These are phyloP conservation scores for Dastarcus helophoroides DNA, from an alignment of 2,888 invertebrate genomes.

Conservation along the genomic window DNA sequence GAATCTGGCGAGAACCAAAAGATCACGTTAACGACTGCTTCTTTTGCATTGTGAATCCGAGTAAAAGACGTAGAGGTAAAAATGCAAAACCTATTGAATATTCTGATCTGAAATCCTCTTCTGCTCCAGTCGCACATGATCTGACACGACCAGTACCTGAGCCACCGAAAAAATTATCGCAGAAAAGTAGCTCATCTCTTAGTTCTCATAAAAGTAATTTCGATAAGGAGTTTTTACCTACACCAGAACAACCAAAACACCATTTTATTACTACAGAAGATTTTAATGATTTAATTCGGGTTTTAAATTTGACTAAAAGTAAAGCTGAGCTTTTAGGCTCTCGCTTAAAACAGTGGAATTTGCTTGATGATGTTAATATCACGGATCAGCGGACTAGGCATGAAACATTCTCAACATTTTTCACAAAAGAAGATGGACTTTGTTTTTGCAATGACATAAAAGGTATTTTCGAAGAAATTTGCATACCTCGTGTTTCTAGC, in stretches of 20 bases:
- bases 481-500: conserved; percentile 6
- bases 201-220: conserved; percentile 5
- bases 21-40: conserved; percentile 25
- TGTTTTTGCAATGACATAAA: too few species aligned
- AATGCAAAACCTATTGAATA: conserved; percentile 12
- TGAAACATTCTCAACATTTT: too few species aligned
- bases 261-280: too few species aligned
- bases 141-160: conserved; percentile 6
- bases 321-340: conserved; percentile 13
- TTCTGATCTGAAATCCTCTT: conserved; percentile 11
- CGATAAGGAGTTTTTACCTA: conserved; percentile 8
- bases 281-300: too few species aligned
- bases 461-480: too few species aligned
- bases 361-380: too few species aligned
- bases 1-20: conserved; percentile 21
- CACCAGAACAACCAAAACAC: conserved; percentile 10
- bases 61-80: conserved; percentile 11
- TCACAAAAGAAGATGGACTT: too few species aligned
- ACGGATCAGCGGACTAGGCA: too few species aligned
- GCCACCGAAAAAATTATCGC: conserved; percentile 7
- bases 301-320: conserved; percentile 6
- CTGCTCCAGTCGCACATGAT: conserved; percentile 7
- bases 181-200: conserved; percentile 6
- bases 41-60: conserved; percentile 20
- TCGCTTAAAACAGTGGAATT: too few species aligned